Evolutionary conservation across 2,888 invertebrate genomes (phyloP), one percentile per base, ranked within the genome.

Genomic region (Ophion ventricosus): DNA sequence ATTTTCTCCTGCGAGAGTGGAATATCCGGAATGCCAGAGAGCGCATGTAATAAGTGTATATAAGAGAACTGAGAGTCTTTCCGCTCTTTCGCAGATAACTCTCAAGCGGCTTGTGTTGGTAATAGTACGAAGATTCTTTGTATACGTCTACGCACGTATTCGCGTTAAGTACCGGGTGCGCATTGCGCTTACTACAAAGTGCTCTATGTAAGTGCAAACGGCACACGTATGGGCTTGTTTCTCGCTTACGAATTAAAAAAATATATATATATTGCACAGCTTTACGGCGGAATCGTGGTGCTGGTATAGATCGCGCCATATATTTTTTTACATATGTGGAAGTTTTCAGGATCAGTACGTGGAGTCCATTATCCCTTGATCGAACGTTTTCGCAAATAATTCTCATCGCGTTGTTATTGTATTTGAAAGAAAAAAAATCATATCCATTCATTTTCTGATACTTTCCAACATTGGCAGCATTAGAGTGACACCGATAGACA

Each of bases 51-150:
- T 40, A 25, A 57, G 40, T 49, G 29, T 35, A 29, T 35, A 29
- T 54, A 78, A 43, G 29, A 73, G 72, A 40, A 23, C 35, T 23
- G 29, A 79, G 72, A 79, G 59, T 80, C 64, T 75, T 83, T 77
- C 80, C 80, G 73, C 66, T 84, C 69, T 77, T 84, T 63, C 73
- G 73, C 73, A 69, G 80, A 84, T 84, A 84, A 57, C 63, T 76
- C 75, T 63, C 57, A 64, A 72, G 77, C 26, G 43, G 66, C 69
- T 61, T 77, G 73, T 80, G 80, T 84, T 63, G 73, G 63, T 70
- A 14, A 43, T 59, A 63, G 75, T 61, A 43, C 43, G 20, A 14
- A 43, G 23, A 56, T 77, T 80, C 43, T 17, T 73, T 63, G 35
- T 64, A 63, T 35, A 63, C 43, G 67, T 73, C 67, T 77, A 63